A percentile compares a stretch with the other conserved stretches of the same genome.
These are phyloP conservation scores for Pseudolycoriella hygida DNA, from an alignment of 2,888 invertebrate genomes.

Conservation along the genomic window DNA sequence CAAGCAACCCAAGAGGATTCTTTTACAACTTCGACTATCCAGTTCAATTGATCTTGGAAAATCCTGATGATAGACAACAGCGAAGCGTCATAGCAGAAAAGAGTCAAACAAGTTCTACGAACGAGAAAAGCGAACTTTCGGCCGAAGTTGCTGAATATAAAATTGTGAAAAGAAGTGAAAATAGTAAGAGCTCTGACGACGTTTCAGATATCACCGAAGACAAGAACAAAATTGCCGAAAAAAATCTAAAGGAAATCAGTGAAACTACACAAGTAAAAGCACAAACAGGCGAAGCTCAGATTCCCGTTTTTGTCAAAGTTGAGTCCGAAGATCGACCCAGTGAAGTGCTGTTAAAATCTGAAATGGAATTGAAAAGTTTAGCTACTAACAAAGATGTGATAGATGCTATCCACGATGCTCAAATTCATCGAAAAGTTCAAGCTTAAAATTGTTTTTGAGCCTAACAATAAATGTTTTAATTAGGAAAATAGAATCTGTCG, in stretches of 20 bases:
- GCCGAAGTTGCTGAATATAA: too few species aligned
- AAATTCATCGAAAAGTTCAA: slow-evolving; percentile 17
- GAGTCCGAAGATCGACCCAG: neutral
- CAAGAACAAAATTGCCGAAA: neutral
- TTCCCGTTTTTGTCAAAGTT: neutral
- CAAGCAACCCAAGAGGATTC: slow-evolving; percentile 45
- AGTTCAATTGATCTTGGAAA: slow-evolving; percentile 23
- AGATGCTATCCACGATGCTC: slow-evolving; percentile 23
- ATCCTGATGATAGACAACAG: neutral
- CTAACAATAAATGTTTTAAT: too few species aligned
- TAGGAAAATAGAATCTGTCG: too few species aligned
- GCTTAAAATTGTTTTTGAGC: too few species aligned
- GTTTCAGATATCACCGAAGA: neutral
- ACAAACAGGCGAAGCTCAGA: neutral
- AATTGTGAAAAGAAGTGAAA: too few species aligned
- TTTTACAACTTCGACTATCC: slow-evolving; percentile 54
- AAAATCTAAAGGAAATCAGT: neutral
- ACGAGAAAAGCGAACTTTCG: too few species aligned
- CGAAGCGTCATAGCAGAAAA: too few species aligned
- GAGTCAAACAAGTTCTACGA: too few species aligned
- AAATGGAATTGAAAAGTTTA: neutral
- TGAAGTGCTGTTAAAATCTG: slow-evolving; percentile 3
- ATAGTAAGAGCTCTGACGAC: too few species aligned
- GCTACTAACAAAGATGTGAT: slow-evolving; percentile 7
- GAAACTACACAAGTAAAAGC: neutral